Percentiles rank a stretch among this genome's conserved stretches.
These are phyloP conservation scores for Arbacia lixula DNA, from an alignment of 53 echinoderm and acorn worm genomes.

Conservation along the genomic window DNA sequence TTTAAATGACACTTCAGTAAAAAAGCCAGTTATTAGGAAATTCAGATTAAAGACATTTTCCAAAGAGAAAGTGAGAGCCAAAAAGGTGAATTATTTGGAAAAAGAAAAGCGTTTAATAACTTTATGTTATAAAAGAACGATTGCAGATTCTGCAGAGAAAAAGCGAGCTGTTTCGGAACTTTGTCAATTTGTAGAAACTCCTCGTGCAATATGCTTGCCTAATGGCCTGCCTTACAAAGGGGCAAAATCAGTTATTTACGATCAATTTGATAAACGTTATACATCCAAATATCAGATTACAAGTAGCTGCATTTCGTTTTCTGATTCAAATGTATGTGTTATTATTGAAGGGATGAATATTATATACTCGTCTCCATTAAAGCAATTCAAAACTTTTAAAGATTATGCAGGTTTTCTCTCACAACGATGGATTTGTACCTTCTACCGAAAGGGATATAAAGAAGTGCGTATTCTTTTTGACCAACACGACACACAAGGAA, in stretches of 20 bases:
- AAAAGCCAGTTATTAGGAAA: slow-evolving; percentile 50
- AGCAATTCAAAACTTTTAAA: slow-evolving; percentile 46
- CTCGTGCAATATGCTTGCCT: slow-evolving; percentile 57
- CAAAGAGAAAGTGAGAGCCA: slow-evolving; percentile 60
- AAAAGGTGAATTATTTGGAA: slow-evolving; percentile 61
- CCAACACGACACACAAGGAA: slow-evolving; percentile 55
- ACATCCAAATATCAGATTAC: background rate
- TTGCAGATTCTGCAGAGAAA: slow-evolving; percentile 38
- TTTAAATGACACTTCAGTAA: slow-evolving; percentile 51
- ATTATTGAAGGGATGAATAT: slow-evolving; percentile 78
- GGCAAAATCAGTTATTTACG: slow-evolving; percentile 61
- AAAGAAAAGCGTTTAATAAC: slow-evolving; percentile 68
- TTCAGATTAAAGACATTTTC: slow-evolving; percentile 65
- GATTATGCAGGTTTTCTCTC: slow-evolving; percentile 53
- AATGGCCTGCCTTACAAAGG: slow-evolving; percentile 70
- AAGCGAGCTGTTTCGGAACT: slow-evolving; percentile 41
- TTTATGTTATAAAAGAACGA: slow-evolving; percentile 64
- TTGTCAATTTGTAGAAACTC: slow-evolving; percentile 63
- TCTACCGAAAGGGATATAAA: slow-evolving; percentile 27
- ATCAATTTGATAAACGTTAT: slow-evolving; percentile 57
- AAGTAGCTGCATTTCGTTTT: background rate
- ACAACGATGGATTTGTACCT: slow-evolving; percentile 15
- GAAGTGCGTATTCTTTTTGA: slow-evolving; percentile 68
- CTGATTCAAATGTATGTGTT: slow-evolving; percentile 4
- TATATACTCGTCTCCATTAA: slow-evolving; percentile 59